Evolutionary conservation across 2,888 invertebrate genomes (phyloP), one percentile per base, ranked within the genome.

Genomic region (Melikaiella ostensackeni): DNA sequence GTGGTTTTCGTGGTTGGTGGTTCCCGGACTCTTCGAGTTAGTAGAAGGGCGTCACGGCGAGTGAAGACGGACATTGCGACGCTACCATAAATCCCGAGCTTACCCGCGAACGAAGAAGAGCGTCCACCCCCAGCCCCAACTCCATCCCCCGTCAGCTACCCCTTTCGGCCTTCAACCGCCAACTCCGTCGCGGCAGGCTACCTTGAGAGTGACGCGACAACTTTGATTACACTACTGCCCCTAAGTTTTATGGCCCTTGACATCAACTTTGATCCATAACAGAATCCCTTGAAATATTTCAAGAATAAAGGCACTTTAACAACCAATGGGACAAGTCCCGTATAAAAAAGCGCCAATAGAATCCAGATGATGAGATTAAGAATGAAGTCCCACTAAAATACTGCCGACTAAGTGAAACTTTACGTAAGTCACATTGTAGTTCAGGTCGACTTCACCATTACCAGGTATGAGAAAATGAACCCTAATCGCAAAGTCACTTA

Each of bases 21-120:
- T 82, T 82, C 79, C 80, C 80, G 82, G 84, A 84, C 83, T 85
- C 83, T 81, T 81, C 81, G 81, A 81, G 84, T 82, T 82, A 84
- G 86, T 86, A 84, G 88, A 88, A 90, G 89, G 90, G 91, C 91
- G 91, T 91, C 91, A 91, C 91, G 91, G 88, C 89, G 89, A 91
- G 91, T 91, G 91, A 91, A 91, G 91, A 91, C 90, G 91, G 91
- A 91, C 91, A 91, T 90, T 90, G 91, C 90, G 91, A 90, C 91
- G 91, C 89, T 86, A 84, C 90, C 86, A 91, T 91, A 91, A 91
- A 91, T 91, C 89, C 87, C 83, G 79, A 82, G 89, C 88, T 90
- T 90, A 90, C 90, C 86, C 90, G 85, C 87, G 89, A 86, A 90
- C 89, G 88, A 85, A 86, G 88, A 86, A 86, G 89, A 87, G 85